Evolutionary conservation across 2,888 invertebrate species (phyloP), one percentile per base, ranked within the genome.

Genomic region (Odontomyia ornata): DNA sequence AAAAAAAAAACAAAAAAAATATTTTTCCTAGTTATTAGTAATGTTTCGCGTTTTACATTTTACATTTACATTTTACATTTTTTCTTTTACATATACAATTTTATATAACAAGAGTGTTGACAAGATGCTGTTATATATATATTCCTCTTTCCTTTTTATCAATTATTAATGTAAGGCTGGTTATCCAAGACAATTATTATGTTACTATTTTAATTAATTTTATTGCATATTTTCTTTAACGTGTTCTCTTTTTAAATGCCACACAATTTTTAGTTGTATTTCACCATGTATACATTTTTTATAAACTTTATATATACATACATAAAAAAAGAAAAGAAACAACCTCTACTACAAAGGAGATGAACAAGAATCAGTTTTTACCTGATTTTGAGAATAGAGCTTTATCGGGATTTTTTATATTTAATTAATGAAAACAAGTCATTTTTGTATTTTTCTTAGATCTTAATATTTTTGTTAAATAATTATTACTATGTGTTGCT

Each of bases 171-270:
- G 23, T 84, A 86, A 86, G 86, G 86, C 86, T 86, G 86, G 86
- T 85, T 84, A 85, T 86, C 85, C 86, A 86, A 86, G 86, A 86
- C 86, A 86, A 69, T 86, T 86, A 86, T 86, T 80, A 81, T 69
- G 77, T 79, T 80, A 80, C 78, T 80, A 78, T 77, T 78, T 77
- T 80, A 78, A 79, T 79, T 79, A 77, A 79, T 79, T 76, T 77
- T 73, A 73, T 77, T 76, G 72, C 72, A 67, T 72, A 75, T 77
- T 77, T 77, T 76, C 73, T 79, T 72, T 77, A 76, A 76, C 72
- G 76, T 79, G 75, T 77, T 79, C 76, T 77, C 76, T 62, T 77
- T 77, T 75, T 62, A 78, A 78, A 72, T 67, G 69, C 60, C 69
- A 69, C 76, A 76, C 76, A 72, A 69, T 76, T 76, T 75, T 67